Evolutionary conservation across 2,797 vertebrate genomes (phyloP), one percentile per base, ranked within the genome.

Genomic region (Coranthus polyacanthus): DNA sequence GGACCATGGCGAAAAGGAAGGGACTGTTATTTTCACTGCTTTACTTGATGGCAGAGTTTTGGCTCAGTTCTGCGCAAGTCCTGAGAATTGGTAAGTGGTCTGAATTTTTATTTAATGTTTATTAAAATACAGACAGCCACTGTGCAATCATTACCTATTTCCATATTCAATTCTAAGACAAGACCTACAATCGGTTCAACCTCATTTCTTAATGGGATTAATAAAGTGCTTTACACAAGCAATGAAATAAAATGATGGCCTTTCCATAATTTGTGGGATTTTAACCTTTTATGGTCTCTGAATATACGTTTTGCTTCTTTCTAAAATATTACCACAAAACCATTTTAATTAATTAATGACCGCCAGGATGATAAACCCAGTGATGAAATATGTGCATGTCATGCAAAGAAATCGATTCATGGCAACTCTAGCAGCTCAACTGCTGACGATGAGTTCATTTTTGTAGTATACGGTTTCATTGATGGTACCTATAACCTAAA

Each of bases 1-100:
- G 87, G 85, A 92, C 86, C 89, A 92, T 93, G 92, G 91, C 88
- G 78, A 90, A 88, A 83, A 86, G 90, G 85, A 93, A 89, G 83
- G 89, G 90, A 87, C 86, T 92, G 80, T 88, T 91, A 63, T 88
- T 93, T 69, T 52, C 88, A 44, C 82, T 95, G 86, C 85, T 94
- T 62, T 92, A 91, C 90, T 93, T 94, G 70, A 87, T 91, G 67
- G 85, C 91, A 78, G 88, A 92, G 88, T 92, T 94, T 79, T 92
- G 91, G 84, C 81, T 92, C 75, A 95, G 94, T 89, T 92, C 93
- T 37, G 96, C 95, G 88, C 97, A 98, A 92, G 97, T 98, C 79
- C 94, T 99, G 83, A 92, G 97, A 87, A 97, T 99, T 84, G 97
- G 97, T 99, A 90, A 97, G 96, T 95, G 72, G 13, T n/a, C 3